A percentile compares a stretch with the other conserved stretches of the same genome.
Evolutionary conservation across 2,888 invertebrate genomes (phyloP).

Genomic region (Syrphus vitripennis): DNA sequence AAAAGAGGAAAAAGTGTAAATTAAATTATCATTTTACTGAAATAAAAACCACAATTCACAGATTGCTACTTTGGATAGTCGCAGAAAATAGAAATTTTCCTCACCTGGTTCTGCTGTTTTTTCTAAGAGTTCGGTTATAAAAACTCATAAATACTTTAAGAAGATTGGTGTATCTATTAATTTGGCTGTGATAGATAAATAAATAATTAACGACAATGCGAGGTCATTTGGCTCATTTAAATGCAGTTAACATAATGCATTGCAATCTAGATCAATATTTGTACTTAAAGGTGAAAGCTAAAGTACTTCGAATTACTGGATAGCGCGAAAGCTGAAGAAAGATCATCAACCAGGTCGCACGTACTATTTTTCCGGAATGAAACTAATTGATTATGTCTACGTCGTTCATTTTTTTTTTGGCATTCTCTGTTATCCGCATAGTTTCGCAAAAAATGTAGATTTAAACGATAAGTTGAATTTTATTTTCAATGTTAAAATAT

Average conservation of each 20-base stretch:
- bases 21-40: conserved; percentile 61
- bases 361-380: conserved; percentile 10
- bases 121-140: background rate
- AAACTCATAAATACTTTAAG: background rate
- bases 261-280: conserved; percentile 58
- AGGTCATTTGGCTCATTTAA: conserved; percentile 50
- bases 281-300: conserved; percentile 61
- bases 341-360: conserved; percentile 58
- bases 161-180: background rate
- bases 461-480: background rate
- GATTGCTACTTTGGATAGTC: conserved; percentile 10
- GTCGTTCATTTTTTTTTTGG: background rate
- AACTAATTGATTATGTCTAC: conserved; percentile 14
- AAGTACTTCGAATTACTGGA: conserved; percentile 14
- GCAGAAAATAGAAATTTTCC: conserved; percentile 23
- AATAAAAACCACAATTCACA: conserved; percentile 20
- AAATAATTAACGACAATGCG: background rate
- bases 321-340: conserved; percentile 33
- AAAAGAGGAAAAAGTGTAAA: conserved; percentile 50
- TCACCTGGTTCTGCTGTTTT: background rate
- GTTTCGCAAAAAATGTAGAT: background rate
- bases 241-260: conserved; percentile 49
- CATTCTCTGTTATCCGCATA: background rate
- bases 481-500: background rate
- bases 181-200: background rate